Conservation (phyloP, 2,113 vertebrate species). For the Erinaceus europaeus region DNA sequence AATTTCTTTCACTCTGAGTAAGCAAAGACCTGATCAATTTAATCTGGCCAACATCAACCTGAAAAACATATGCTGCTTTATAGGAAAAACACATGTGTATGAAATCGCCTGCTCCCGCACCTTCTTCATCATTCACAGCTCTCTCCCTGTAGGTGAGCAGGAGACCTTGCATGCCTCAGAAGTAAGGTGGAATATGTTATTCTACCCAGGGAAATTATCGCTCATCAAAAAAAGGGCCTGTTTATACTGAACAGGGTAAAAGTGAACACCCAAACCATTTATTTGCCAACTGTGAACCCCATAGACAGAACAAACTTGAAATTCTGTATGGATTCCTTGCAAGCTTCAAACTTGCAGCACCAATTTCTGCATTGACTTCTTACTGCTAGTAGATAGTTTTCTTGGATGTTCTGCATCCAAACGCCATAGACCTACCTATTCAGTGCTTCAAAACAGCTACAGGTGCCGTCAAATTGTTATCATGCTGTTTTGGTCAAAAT, state of each 20-base stretch:
- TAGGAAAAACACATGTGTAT: conserved; percentile 65
- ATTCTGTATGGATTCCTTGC: neutral
- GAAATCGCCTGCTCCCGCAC: conserved; percentile 27
- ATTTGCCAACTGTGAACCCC: conserved; percentile 34
- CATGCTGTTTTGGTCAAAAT: neutral
- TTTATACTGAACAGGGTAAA: conserved; percentile 19
- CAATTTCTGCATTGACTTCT: neutral
- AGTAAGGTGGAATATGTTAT: conserved; percentile 16
- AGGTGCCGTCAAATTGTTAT: neutral
- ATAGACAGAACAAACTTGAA: conserved; percentile 6
- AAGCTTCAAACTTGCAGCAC: neutral
- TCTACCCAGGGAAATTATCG: conserved; percentile 51
- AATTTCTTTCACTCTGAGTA: conserved; percentile 59
- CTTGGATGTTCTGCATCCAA: neutral
- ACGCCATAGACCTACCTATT: neutral
- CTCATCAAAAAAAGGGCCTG: conserved; percentile 40
- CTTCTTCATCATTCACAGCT: conserved; percentile 46
- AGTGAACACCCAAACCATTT: conserved; percentile 39
- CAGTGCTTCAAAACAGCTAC: neutral
- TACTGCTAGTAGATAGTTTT: neutral
- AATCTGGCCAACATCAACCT: conserved; percentile 65
- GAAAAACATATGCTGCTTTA: conserved; percentile 66
- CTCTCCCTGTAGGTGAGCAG: conserved; percentile 47
- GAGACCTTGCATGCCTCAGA: conserved; percentile 56
- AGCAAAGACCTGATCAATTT: conserved; percentile 61